Conservation (phyloP, 2,113 vertebrate species). For the Marmota monax region DNA sequence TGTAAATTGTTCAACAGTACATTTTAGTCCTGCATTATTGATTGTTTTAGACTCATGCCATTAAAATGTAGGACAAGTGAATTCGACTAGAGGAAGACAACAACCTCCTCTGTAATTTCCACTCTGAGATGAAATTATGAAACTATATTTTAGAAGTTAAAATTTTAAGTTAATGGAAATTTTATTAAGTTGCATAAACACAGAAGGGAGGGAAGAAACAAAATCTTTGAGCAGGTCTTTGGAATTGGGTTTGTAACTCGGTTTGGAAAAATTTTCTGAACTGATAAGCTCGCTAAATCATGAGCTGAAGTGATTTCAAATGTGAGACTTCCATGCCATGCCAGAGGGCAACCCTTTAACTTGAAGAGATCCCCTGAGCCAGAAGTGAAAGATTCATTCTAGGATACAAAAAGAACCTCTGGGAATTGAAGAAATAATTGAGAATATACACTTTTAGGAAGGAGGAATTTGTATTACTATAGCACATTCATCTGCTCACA, state of each 20-base stretch:
- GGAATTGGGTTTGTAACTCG: background rate
- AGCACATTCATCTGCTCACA: background rate
- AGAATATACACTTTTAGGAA: background rate
- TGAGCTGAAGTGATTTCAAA: background rate
- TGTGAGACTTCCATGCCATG: background rate
- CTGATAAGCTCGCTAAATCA: background rate
- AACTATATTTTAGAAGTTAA: slow-evolving; percentile 29
- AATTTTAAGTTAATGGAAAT: background rate
- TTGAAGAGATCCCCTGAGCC: background rate
- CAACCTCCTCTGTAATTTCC: background rate
- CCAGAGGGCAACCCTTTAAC: background rate
- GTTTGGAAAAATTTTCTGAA: background rate
- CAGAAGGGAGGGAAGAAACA: background rate
- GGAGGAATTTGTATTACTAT: background rate
- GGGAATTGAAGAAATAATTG: background rate
- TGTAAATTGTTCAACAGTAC: background rate
- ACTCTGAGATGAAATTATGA: background rate
- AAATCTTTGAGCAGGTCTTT: background rate
- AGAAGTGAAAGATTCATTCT: background rate
- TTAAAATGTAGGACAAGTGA: background rate
- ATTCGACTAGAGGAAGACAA: background rate
- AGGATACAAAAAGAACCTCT: background rate
- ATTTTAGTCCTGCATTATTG: background rate
- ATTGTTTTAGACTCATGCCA: background rate
- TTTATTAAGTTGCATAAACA: background rate